Evolutionary conservation across 2,797 vertebrate genomes (phyloP), one percentile per base, ranked within the genome.

Genomic region (Brachymystax lenok): DNA sequence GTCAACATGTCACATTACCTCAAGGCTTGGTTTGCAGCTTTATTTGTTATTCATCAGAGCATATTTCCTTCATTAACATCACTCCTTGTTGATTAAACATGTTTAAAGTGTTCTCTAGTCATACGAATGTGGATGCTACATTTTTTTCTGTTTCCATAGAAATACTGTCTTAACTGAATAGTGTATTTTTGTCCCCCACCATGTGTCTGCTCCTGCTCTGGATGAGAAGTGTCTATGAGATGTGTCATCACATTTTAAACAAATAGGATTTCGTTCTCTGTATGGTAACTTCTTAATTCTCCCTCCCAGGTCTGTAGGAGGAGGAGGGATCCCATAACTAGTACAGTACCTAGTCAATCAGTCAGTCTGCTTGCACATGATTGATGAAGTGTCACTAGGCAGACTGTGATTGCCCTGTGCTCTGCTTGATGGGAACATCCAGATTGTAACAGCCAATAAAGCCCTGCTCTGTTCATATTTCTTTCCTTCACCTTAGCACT

Each of bases 371-470:
- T 40, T 79, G 68, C 13, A 54, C 69, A 68, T 82, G 80, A 84
- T 80, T 78, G 80, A 86, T 84, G 73, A 63, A 73, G 33, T 17
- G 40, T 64, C 71, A 79, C 76, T 82, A 76, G 19, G 59, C 59
- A 63, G 12, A 24, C 21, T 24, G 21, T 76, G 82, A 78, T 82
- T 79, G 74, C 76, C 16, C 74, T 79, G 80, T 73, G 76, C 75
- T 80, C 74, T 12, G 66, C 80, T 76, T 74, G 79, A 79, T 80
- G 71, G 77, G 74, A 69, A 74, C 51, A 69, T 75, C 54, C 74
- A 76, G 76, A 84, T 70, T 33, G 69, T 73, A 88, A 80, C 76
- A 51, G 54, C 73, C 75, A 85, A 80, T 78, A 73, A 87, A 63
- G 70, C 30, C 71, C 14, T 54, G 10, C 91, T 91, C 4, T 50